These are phyloP conservation scores for Tetragnatha versicolor DNA, from an alignment of 1,140 invertebrate genomes.

Conservation along the genomic window DNA sequence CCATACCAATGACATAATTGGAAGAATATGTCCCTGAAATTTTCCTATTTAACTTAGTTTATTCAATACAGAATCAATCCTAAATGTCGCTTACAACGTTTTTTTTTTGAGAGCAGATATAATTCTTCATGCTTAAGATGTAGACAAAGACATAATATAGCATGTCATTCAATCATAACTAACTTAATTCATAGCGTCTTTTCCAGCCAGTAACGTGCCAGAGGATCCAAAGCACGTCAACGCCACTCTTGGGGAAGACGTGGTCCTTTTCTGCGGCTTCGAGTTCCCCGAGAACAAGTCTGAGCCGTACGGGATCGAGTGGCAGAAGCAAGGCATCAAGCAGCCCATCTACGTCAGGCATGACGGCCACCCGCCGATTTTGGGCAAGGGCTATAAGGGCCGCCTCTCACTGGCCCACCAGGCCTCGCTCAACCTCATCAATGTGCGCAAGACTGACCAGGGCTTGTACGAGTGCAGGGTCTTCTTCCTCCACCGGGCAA, in stretches of 20 bases:
- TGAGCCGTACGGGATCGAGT: conserved; percentile 95
- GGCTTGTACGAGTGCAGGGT: conserved; percentile 98
- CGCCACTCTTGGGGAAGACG: conserved; percentile 91
- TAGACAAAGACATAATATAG: too few species aligned
- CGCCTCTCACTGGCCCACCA: conserved; percentile 84
- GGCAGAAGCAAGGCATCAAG: conserved; percentile 89
- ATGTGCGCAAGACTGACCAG: conserved; percentile 89
- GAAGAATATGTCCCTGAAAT: too few species aligned
- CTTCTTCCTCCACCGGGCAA: conserved; percentile 90
- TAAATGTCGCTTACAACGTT: too few species aligned
- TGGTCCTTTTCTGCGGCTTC: conserved; percentile 95
- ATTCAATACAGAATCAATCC: too few species aligned
- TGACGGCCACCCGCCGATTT: conserved; percentile 93
- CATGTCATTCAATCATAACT: too few species aligned
- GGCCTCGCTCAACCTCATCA: conserved; percentile 91
- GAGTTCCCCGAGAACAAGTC: conserved; percentile 92
- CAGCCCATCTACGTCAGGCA: conserved; percentile 97
- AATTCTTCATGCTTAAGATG: too few species aligned
- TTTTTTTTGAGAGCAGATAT: too few species aligned
- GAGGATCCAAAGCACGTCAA: conserved; percentile 83
- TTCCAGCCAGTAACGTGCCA: not conserved
- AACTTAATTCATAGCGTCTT: too few species aligned
- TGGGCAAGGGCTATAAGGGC: conserved; percentile 88
- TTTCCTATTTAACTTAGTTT: too few species aligned
- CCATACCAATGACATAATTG: too few species aligned